Percentiles rank a stretch among this genome's conserved stretches.
phyloP scores from a whole-genome alignment of 2,888 invertebrate species.

The Melieria omissa region DNA sequence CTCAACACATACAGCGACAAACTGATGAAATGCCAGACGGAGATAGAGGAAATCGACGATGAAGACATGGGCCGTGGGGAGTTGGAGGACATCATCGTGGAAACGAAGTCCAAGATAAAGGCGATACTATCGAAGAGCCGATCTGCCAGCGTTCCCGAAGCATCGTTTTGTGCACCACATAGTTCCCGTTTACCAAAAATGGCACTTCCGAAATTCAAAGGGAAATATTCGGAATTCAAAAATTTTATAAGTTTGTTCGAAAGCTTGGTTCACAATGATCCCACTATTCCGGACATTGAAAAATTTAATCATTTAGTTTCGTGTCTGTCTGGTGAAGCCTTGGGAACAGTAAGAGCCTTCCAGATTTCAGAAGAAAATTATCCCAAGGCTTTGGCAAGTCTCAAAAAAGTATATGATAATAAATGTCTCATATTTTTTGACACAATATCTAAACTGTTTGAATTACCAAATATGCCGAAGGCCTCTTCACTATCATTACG shows the following conservation, averaged over 20 bases:
- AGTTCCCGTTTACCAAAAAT: conserved; percentile 34
- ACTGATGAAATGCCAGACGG: not conserved
- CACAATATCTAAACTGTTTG: conserved; percentile 39
- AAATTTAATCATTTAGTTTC: conserved; percentile 40
- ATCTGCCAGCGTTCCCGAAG: not conserved
- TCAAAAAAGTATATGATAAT: conserved; percentile 39
- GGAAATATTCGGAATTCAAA: conserved; percentile 34
- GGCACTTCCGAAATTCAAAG: conserved; percentile 34
- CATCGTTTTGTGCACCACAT: not conserved
- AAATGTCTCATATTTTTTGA: conserved; percentile 42
- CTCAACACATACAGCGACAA: not conserved
- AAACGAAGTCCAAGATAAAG: not conserved
- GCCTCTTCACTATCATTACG: conserved; percentile 40
- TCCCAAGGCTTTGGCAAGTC: conserved; percentile 31
- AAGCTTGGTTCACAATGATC: conserved; percentile 30
- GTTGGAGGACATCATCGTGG: conserved; percentile 1
- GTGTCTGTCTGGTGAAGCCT: conserved; percentile 40
- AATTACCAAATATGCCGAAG: conserved; percentile 39
- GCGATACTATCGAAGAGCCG: not conserved
- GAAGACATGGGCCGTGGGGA: not conserved
- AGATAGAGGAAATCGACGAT: conserved; percentile 1
- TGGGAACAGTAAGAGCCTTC: conserved; percentile 39
- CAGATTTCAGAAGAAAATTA: conserved; percentile 39
- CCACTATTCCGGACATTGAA: conserved; percentile 35
- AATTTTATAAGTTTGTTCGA: conserved; percentile 36